Percentiles rank a stretch among this genome's conserved stretches.
Conservation (phyloP, 2,797 vertebrate species). For the Fratercula arctica region DNA sequence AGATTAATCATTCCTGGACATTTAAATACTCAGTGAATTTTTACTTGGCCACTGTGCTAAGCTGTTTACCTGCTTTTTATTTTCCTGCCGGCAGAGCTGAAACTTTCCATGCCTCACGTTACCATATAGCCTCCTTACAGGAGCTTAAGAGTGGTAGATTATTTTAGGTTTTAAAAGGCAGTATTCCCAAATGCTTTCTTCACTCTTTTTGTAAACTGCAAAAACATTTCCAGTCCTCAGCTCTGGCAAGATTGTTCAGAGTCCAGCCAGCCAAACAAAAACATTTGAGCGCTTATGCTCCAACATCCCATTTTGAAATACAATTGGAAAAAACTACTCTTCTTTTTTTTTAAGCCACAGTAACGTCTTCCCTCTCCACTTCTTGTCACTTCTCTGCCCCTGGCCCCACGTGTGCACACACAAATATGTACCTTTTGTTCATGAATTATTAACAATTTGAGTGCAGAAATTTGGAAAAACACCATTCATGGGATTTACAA, state of each 20-base stretch:
- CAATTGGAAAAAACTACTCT: neutral
- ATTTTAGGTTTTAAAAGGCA: conserved; percentile 19
- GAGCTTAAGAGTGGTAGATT: neutral
- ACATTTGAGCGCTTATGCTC: neutral
- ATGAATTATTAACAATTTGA: neutral
- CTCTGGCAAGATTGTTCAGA: neutral
- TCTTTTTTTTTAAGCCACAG: neutral
- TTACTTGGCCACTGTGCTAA: neutral
- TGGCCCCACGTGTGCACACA: fast-evolving
- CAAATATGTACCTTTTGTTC: neutral
- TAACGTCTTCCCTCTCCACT: neutral
- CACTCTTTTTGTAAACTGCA: conserved; percentile 8
- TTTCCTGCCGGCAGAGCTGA: conserved; percentile 12
- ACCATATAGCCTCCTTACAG: neutral
- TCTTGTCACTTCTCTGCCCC: neutral
- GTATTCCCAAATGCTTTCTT: conserved; percentile 31
- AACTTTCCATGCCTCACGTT: neutral
- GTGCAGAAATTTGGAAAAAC: neutral
- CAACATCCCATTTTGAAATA: conserved; percentile 2
- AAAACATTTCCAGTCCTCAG: conserved; percentile 24
- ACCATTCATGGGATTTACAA: fast-evolving
- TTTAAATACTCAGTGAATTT: neutral
- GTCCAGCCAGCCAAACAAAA: neutral
- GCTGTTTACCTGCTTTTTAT: conserved; percentile 40
- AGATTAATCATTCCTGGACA: conserved; percentile 9